Base-by-base conservation (phyloP, 2,113 vertebrate genomes). In the Bungarus multicinctus region DNA sequence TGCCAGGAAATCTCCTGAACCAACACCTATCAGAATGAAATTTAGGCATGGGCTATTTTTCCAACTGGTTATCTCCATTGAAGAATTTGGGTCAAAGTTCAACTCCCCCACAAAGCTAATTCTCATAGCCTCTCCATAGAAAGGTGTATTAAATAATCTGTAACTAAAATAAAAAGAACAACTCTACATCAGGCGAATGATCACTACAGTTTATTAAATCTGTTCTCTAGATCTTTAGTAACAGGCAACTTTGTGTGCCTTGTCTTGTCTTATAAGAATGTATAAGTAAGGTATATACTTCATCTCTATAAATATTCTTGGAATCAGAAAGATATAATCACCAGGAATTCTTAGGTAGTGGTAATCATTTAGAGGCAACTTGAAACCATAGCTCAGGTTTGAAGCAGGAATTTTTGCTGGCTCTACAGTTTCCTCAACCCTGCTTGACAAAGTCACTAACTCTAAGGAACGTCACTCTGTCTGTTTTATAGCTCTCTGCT, bases 71-170 rank as follows among this genome's bases (percentile, higher is more conserved):
- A 30, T 8, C 43, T 87, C 30, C 25, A 60, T n/a, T 5, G 52
- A 47, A 1, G 22, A 45, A 89, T 89, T 34, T 74, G 43, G 52
- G 39, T 39, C 34, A 90, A 90, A 52, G 7, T 52, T 90, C 23
- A 69, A 90, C 39, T 0, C 1, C 7, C 2, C 39, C 39, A n/a
- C 39, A n/a, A 0, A 30, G 3, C 1, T 1, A 14, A 5, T 30
- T 0, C 0, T 0, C 2, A 43, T 9, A 25, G 64, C 25, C 47
- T 87, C 25, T 12, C 10, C 53, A 25, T 27, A 23, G 4, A 52
- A 50, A 50, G 4, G 10, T 47, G 25, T 5, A 6, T 52, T 2
- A 50, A 87, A 52, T 30, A 50, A 14, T 50, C 85, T 47, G 22
- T 50, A 45, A 27, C 10, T 47, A 25, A 47, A 27, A 50, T 0